Base-by-base conservation (phyloP, 64 coral and sea anemone species). In the Porites australiensis region DNA sequence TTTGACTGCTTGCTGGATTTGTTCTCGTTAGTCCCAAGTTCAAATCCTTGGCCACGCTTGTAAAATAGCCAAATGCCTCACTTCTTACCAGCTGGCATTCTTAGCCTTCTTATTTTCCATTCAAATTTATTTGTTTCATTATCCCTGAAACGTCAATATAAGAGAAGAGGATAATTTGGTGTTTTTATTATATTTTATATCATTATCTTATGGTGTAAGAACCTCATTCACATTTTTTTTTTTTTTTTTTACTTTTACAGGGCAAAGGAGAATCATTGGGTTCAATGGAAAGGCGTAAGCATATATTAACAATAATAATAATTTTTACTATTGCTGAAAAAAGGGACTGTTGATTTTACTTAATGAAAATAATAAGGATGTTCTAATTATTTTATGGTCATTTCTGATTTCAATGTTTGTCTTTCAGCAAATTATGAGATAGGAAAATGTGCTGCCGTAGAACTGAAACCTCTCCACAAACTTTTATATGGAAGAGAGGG, bases 381-480 rank as follows among this genome's bases (percentile, higher is more conserved):
- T 37, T 37, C 7, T 57, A 57, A 57, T 57, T 57, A 57, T 57
- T 57, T 9, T 57, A 12, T 12, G 1, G 7, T 44, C 70, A 44
- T 21, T 57, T 69, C 11, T 73, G 61, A 23, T 50, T 37, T 37
- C 27, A 37, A 37, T 37, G 0, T 12, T 72, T 67, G 80, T 22
- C 4, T 88, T 92, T 15, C 16, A 97, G 95, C 90, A 57, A 58
- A 82, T 43, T 93, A 94, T 72, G 92, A 97, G 90, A 59, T 97
- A 27, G 78, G 79, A 48, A 70, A 63, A 68, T 82, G 88, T 53
- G 81, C 92, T 88, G 68, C 88, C 45, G 27, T 90, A 52, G 95
- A 97, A 60, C 21, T 97, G 4, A 97, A 97, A 46, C 95, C 95
- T 77, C 75, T 97, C 44, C 95, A 97, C 76, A 97, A 94, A 71